phyloP scores from a whole-genome alignment of 2,888 invertebrate species.

The Drosophila imparisetae region DNA sequence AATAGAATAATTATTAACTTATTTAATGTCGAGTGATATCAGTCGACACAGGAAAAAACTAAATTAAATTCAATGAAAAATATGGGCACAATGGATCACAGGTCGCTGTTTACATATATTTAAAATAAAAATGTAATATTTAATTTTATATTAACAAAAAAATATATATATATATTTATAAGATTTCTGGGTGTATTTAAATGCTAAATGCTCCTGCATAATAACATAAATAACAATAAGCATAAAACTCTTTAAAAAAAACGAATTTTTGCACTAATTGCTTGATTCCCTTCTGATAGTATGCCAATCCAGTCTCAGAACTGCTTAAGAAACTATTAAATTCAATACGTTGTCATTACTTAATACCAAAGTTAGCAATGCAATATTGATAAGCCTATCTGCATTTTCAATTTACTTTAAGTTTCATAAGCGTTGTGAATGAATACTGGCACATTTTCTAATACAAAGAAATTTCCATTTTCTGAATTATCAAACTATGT shows the following conservation, averaged over 20 bases:
- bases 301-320: not conserved
- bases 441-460: not conserved
- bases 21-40: not conserved
- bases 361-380: not conserved
- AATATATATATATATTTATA: not conserved
- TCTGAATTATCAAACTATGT: not conserved
- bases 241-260: not conserved
- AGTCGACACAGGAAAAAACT: not conserved
- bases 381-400: not conserved
- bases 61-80: not conserved
- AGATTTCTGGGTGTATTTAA: not conserved
- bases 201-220: not conserved
- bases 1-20: not conserved
- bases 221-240: not conserved
- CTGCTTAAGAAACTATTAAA: not conserved
- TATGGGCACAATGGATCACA: not conserved
- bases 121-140: not conserved
- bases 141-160: not conserved
- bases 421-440: not conserved
- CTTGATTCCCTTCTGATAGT: not conserved
- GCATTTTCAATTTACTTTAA: not conserved
- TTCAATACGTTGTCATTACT: not conserved
- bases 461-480: not conserved
- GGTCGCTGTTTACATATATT: not conserved
- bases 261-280: not conserved